Evolutionary conservation across 1,140 invertebrate species (phyloP), one percentile per base, ranked within the genome.

Genomic region (Halesus radiatus): DNA sequence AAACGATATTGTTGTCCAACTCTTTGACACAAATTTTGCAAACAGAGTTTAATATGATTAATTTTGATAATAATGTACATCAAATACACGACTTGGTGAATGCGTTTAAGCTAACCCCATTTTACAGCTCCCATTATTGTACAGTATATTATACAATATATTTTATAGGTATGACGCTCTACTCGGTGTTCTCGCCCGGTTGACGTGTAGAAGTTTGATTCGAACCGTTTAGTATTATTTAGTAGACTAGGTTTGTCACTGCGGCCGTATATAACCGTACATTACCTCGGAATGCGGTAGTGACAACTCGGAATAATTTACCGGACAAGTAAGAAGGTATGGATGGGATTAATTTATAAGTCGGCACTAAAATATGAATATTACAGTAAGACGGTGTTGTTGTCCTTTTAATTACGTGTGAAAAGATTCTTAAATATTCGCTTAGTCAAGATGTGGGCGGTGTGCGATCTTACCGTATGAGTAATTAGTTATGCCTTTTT

Each of bases 271-370:
- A 45, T 45, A 45, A 45, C 37, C 68, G 10, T 45, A 52, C 37
- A 4, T 66, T 18, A 29, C 7, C n/a, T 7, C 32, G 78, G 78
- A 80, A 80, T 80, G 72, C 60, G 60, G 72, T 80, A 80, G 78
- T 70, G 58, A 64, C 60, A 72, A 23, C 56, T 53, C 20, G 37
- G 53, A 53, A 22, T 56, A 58, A 66, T 29, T 66, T 66, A 66
- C 10, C 32, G 62, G 23, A 29, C n/a, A 29, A 37, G 62, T 66
- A 29, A 60, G 56, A 60, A 20, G 18, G 56, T 60, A 22, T 22
- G 10, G 23, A 60, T 22, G 16, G 56, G 23, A 60, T 60, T 60
- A 22, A 20, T 13, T 13, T 18, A 18, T 60, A 60, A 22, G 56
- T 60, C 16, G 56, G 23, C 56, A 60, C 18, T 18, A 20, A 60